Evolutionary conservation across 2,113 vertebrate genomes (phyloP).

Genomic region (Coptodon rendalli): DNA sequence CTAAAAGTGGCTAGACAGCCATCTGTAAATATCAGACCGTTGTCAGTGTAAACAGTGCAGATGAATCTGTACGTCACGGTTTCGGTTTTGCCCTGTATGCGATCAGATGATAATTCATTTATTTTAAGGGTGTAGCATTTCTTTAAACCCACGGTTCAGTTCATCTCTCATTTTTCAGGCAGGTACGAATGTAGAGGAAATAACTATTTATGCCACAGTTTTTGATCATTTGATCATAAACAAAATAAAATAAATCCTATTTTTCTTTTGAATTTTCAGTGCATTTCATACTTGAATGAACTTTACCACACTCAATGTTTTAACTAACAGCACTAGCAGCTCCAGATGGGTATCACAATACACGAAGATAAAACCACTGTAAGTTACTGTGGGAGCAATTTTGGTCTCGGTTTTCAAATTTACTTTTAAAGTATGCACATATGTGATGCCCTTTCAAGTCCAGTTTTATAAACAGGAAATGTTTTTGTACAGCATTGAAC

Average conservation of each 20-base stretch:
- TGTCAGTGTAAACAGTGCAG: neutral
- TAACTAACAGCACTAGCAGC: neutral
- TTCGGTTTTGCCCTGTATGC: neutral
- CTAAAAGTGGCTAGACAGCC: neutral
- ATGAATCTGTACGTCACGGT: neutral
- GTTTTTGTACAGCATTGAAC: neutral
- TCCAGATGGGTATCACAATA: neutral
- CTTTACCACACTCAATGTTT: neutral
- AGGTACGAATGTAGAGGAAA: neutral
- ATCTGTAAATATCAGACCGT: neutral
- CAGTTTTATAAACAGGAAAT: neutral
- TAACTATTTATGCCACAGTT: neutral
- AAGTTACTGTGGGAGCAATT: neutral
- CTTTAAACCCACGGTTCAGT: neutral
- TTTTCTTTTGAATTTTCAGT: neutral
- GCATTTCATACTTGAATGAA: neutral
- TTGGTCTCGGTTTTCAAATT: neutral
- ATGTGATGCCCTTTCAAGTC: neutral
- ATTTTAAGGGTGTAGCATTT: neutral
- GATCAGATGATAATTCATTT: neutral
- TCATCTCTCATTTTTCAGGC: neutral
- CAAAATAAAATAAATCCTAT: neutral
- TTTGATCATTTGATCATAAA: neutral
- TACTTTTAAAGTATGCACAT: neutral
- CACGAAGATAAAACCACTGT: neutral